Percentiles rank a stretch among this genome's conserved stretches.
Evolutionary conservation across 1,140 invertebrate species (phyloP).

Genomic region (Drosophila simulans): DNA sequence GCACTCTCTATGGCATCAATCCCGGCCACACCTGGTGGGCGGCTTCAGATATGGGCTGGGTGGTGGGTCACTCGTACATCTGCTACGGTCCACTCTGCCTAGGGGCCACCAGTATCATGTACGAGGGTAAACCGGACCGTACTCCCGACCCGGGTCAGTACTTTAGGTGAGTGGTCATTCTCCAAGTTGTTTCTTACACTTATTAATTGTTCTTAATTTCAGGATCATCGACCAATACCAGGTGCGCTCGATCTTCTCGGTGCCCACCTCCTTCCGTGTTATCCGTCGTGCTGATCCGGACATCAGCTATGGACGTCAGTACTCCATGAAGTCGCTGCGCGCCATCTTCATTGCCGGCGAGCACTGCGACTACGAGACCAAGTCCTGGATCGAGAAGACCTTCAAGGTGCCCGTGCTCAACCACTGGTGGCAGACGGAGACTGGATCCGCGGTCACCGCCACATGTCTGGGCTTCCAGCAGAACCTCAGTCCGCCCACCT

Average conservation of each 20-base stretch:
- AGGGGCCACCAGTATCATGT: conserved; percentile 94
- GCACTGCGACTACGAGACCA: conserved; percentile 96
- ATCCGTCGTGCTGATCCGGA: conserved; percentile 91
- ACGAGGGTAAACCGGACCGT: conserved; percentile 97
- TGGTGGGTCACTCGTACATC: conserved; percentile 97
- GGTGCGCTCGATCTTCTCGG: conserved; percentile 93
- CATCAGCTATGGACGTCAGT: conserved; percentile 88
- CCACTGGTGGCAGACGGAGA: conserved; percentile 98
- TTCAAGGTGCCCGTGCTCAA: conserved; percentile 95
- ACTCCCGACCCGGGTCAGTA: conserved; percentile 96
- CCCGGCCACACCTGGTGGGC: conserved; percentile 96
- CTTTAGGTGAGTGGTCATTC: conserved; percentile 64
- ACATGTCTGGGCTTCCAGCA: conserved; percentile 91
- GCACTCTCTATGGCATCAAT: conserved; percentile 92
- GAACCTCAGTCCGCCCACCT: conserved; percentile 87
- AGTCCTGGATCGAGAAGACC: conserved; percentile 92
- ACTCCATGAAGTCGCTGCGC: conserved; percentile 90
- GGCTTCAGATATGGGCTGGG: conserved; percentile 95
- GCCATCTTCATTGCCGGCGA: conserved; percentile 96
- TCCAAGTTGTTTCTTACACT: neutral
- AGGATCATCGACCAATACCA: conserved; percentile 94
- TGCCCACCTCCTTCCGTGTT: conserved; percentile 94
- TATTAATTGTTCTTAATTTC: conserved; percentile 7
- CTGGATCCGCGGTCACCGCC: conserved; percentile 94
- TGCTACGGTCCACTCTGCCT: conserved; percentile 94